These are phyloP conservation scores for Steinernema khuongi DNA, from an alignment of 1,140 invertebrate species.

Conservation along the genomic window DNA sequence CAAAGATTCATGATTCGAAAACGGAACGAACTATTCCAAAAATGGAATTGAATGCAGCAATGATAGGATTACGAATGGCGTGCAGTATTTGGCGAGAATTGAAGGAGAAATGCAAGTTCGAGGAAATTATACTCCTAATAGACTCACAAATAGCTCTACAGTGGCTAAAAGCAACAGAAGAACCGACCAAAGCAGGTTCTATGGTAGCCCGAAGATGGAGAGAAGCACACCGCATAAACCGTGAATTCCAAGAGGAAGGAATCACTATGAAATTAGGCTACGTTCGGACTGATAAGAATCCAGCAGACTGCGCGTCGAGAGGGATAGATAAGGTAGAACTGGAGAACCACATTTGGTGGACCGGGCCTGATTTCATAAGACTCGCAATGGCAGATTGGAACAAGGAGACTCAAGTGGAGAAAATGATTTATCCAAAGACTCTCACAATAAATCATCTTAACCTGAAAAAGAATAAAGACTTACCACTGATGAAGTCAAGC, in stretches of 20 bases:
- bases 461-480: no score
- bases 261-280: neutral
- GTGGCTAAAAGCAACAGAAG: neutral
- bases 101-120: neutral
- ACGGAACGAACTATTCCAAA: constrained; percentile 23
- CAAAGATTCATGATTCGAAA: neutral
- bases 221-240: neutral
- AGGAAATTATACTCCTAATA: neutral
- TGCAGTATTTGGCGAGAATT: neutral
- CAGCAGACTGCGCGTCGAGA: neutral
- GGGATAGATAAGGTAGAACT: neutral
- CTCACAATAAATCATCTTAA: no score
- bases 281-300: neutral
- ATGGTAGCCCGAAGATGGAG: neutral
- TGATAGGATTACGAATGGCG: neutral
- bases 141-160: constrained; percentile 3
- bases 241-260: neutral
- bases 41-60: constrained; percentile 6
- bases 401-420: neutral
- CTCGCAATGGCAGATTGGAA: neutral
- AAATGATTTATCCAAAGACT: no score
- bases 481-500: no score
- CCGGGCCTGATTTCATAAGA: neutral
- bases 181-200: neutral
- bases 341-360: neutral